Conservation (phyloP, 2,113 vertebrate genomes). For the Ophiodon elongatus region DNA sequence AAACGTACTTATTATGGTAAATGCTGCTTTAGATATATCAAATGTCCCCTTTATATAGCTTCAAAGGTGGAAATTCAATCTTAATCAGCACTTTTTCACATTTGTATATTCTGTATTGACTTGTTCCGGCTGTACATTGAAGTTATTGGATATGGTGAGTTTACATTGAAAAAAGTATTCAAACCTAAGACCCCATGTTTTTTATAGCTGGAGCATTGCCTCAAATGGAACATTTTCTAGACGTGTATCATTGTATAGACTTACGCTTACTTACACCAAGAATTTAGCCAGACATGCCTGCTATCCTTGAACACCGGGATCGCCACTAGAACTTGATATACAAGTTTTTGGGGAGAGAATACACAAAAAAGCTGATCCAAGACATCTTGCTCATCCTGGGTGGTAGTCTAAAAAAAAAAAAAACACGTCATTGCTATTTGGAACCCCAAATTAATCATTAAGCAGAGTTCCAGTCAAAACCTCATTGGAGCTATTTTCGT, state of each 20-base stretch:
- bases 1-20: not conserved
- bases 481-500: not conserved
- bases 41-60: not conserved
- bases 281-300: not conserved
- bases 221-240: not conserved
- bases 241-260: not conserved
- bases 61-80: not conserved
- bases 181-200: not conserved
- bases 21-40: not conserved
- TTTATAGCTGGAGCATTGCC: not conserved
- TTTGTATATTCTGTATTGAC: not conserved
- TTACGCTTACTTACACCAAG: too few species aligned
- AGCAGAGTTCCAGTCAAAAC: not conserved
- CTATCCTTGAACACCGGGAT: not conserved
- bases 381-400: not conserved
- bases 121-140: not conserved
- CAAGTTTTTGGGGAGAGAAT: not conserved
- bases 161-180: not conserved
- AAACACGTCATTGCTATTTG: not conserved
- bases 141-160: not conserved
- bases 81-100: not conserved
- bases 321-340: not conserved
- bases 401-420: not conserved
- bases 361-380: not conserved
- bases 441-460: not conserved